A percentile compares a stretch with the other conserved stretches of the same genome.
Conservation (phyloP, 1,140 invertebrate species). For the Homarus americanus region DNA sequence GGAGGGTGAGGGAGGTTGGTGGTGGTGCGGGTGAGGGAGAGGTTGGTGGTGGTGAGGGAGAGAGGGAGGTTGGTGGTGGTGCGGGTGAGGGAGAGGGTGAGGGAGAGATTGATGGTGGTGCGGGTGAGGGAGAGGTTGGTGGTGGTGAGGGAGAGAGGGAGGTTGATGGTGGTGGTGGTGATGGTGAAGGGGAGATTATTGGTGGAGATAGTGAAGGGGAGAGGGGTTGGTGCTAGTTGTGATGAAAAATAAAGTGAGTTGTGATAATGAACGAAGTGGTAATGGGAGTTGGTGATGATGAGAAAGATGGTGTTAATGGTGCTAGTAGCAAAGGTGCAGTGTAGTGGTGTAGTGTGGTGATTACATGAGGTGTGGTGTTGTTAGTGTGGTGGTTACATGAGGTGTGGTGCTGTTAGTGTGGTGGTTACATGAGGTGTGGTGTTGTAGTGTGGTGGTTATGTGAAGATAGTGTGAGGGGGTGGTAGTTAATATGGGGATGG, state of each 20-base stretch:
- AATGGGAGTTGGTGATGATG: too few species aligned
- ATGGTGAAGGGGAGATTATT: too few species aligned
- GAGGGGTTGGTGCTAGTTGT: background rate
- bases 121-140: too few species aligned
- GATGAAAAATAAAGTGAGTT: too few species aligned
- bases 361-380: background rate
- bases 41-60: background rate
- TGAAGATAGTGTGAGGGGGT: too few species aligned
- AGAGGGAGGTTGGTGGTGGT: background rate
- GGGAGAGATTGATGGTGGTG: too few species aligned
- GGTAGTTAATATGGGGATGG: too few species aligned
- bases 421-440: background rate
- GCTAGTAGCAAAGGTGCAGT: background rate
- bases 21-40: background rate
- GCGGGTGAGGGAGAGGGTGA: too few species aligned
- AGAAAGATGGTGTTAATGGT: background rate
- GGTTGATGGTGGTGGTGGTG: constrained; percentile 15
- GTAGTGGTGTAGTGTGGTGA: background rate
- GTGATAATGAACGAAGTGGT: too few species aligned
- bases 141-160: too few species aligned
- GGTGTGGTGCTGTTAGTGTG: background rate
- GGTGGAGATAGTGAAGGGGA: background rate
- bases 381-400: background rate
- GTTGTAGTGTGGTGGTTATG: background rate
- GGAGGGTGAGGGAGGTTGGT: too few species aligned